Percentiles rank a stretch among this genome's conserved stretches.
Evolutionary conservation across 2,797 vertebrate genomes (phyloP).

Genomic region (Allobates femoralis): DNA sequence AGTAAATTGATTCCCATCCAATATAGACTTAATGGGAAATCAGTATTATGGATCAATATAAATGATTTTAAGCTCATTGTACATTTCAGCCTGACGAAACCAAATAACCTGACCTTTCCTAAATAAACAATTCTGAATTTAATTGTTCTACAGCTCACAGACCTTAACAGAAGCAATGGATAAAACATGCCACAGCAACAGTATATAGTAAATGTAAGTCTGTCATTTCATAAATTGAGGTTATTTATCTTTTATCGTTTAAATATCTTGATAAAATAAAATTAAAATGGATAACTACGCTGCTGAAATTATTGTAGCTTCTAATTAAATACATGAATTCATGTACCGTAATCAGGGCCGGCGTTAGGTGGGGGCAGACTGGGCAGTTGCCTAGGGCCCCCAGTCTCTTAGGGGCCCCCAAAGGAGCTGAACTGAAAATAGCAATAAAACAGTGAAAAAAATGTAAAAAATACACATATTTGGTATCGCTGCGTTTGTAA

Average conservation of each 20-base stretch:
- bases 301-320: neutral
- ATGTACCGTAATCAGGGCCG: too few species aligned
- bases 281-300: neutral
- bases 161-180: neutral
- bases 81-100: conserved; percentile 25
- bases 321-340: neutral
- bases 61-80: conserved; percentile 45
- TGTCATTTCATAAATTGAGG: conserved; percentile 21
- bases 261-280: neutral
- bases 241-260: neutral
- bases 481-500: too few species aligned
- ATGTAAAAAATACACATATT: too few species aligned
- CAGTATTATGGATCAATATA: conserved; percentile 45
- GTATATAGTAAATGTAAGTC: conserved; percentile 7
- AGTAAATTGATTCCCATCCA: conserved; percentile 34
- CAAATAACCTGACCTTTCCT: conserved; percentile 50
- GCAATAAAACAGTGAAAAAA: too few species aligned
- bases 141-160: conserved; percentile 14
- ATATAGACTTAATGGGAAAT: conserved; percentile 43
- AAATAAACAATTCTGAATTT: conserved; percentile 26
- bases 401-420: too few species aligned
- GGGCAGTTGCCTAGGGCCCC: too few species aligned
- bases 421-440: too few species aligned
- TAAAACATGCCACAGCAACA: neutral
- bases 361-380: too few species aligned